phyloP scores from a whole-genome alignment of 2,888 invertebrate genomes.

The Stomorhina lunata region DNA sequence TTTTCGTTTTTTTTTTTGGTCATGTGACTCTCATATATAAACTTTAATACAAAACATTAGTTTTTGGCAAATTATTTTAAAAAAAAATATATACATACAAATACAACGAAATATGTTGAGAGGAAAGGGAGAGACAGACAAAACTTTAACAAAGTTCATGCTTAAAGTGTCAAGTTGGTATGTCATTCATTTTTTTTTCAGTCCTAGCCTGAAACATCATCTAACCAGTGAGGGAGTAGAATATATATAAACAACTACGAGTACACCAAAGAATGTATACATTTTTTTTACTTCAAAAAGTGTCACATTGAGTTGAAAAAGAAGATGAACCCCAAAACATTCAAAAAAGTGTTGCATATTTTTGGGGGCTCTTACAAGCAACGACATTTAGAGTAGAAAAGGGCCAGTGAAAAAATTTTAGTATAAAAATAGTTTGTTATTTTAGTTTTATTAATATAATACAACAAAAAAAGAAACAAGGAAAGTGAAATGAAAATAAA shows the following conservation, averaged over 20 bases:
- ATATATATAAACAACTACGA: neutral
- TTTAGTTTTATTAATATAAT: neutral
- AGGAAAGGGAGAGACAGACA: neutral
- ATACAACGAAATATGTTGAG: neutral
- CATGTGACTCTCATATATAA: slow-evolving; percentile 43
- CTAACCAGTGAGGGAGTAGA: slow-evolving; percentile 40
- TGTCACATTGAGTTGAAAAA: slow-evolving; percentile 9
- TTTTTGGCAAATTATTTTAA: slow-evolving; percentile 60
- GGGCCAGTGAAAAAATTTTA: neutral
- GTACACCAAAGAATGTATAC: slow-evolving; percentile 23
- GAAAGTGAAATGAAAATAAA: too few species aligned
- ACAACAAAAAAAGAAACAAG: neutral
- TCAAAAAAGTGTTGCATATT: slow-evolving; percentile 28
- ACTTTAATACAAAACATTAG: slow-evolving; percentile 28
- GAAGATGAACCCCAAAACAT: neutral
- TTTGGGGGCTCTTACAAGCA: neutral
- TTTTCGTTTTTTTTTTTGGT: neutral
- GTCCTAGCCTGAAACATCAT: too few species aligned
- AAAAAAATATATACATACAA: slow-evolving; percentile 13
- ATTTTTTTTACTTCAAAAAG: neutral
- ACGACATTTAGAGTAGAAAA: too few species aligned
- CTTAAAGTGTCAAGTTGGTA: slow-evolving; percentile 60
- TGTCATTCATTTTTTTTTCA: too few species aligned
- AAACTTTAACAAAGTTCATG: slow-evolving; percentile 47
- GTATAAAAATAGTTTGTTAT: slow-evolving; percentile 42